Evolutionary conservation across 2,888 invertebrate species (phyloP).

Genomic region (Heliconius charithonia): DNA sequence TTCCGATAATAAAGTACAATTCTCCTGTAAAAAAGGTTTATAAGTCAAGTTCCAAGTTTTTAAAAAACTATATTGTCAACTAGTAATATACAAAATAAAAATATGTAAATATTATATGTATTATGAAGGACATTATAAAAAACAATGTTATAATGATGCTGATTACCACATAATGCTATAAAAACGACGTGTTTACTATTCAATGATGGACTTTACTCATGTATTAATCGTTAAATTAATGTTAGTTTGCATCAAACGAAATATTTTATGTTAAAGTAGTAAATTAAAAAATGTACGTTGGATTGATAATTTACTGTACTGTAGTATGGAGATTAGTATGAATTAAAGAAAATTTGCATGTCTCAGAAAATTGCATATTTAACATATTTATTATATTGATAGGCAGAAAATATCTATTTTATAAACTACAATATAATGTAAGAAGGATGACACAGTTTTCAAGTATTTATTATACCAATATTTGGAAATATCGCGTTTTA

Average conservation of each 20-base stretch:
- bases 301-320: no score
- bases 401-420: background rate
- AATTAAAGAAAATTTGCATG: no score
- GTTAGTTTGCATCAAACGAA: background rate
- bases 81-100: background rate
- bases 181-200: background rate
- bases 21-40: conserved; percentile 81
- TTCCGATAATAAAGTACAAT: conserved; percentile 89
- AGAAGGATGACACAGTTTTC: no score
- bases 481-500: no score
- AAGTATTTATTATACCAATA: no score
- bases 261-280: background rate
- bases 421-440: no score
- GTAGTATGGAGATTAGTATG: no score
- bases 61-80: background rate
- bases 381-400: background rate
- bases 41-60: background rate
- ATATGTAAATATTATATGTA: background rate
- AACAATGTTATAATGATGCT: background rate
- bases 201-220: conserved; percentile 14
- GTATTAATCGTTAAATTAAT: background rate
- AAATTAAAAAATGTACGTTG: no score
- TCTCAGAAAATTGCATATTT: no score
- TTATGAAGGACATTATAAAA: conserved; percentile 1
- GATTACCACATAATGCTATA: conserved; percentile 11